These are phyloP conservation scores for Orthonevra nobilis DNA, from an alignment of 2,888 invertebrate genomes.

Conservation along the genomic window DNA sequence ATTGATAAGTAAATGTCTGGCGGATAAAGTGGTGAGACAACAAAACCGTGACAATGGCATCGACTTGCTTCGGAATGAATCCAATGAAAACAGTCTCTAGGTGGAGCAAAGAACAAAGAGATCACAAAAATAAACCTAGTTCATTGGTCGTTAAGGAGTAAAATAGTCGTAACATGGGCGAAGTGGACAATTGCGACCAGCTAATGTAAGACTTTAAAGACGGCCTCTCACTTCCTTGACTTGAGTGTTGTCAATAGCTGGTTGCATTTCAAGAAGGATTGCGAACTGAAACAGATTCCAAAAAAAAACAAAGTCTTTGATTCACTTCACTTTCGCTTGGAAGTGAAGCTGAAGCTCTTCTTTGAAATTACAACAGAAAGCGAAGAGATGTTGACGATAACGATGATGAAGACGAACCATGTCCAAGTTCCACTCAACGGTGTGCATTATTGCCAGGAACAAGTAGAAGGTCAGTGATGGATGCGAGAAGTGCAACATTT, in stretches of 20 bases:
- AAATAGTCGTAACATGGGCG: too few relatives aligned
- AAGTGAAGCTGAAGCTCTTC: background rate
- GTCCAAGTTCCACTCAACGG: slow-evolving; percentile 11
- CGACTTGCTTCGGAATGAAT: too few relatives aligned
- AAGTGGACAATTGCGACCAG: too few relatives aligned
- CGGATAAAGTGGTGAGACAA: too few relatives aligned
- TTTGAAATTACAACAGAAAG: slow-evolving; percentile 12
- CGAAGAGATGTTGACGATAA: slow-evolving; percentile 8
- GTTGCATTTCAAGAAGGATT: slow-evolving; percentile 4
- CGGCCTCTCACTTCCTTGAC: too few relatives aligned
- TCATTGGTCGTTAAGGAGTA: slow-evolving; percentile 7
- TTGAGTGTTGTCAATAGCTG: too few relatives aligned
- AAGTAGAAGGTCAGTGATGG: slow-evolving; percentile 1
- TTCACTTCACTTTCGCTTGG: background rate
- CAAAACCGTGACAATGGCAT: too few relatives aligned
- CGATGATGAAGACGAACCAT: slow-evolving; percentile 1
- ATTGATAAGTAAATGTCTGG: too few relatives aligned
- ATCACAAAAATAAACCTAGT: slow-evolving; percentile 9
- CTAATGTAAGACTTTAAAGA: background rate
- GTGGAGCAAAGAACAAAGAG: slow-evolving; percentile 12
- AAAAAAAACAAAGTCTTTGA: background rate
- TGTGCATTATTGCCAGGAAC: background rate
- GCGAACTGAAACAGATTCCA: slow-evolving; percentile 1
- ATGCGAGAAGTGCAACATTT: background rate
- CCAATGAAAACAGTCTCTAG: slow-evolving; percentile 12